Evolutionary conservation across 2,113 vertebrate species (phyloP).

Genomic region (Anoura caudifer): DNA sequence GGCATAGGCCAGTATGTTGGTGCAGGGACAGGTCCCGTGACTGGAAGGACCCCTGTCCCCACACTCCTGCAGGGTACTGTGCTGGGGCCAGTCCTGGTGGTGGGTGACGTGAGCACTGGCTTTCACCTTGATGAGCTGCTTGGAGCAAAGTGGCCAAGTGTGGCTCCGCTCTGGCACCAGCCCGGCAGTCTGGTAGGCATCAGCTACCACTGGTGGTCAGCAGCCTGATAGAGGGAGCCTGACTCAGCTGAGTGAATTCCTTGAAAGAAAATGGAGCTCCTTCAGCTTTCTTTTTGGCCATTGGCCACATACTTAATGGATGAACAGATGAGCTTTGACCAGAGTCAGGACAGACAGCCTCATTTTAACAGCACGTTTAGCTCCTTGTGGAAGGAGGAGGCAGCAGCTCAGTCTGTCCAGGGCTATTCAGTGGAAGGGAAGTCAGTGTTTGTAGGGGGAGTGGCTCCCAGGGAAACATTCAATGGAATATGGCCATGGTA

Average conservation of each 20-base stretch:
- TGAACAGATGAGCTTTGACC: background rate
- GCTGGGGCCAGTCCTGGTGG: background rate
- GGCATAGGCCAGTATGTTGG: background rate
- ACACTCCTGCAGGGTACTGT: background rate
- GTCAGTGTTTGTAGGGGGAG: background rate
- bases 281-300: background rate
- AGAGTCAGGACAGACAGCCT: background rate
- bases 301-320: background rate
- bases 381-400: background rate
- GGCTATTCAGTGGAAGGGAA: background rate
- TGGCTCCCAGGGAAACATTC: background rate
- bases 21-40: background rate
- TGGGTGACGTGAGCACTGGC: background rate
- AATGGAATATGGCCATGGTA: background rate
- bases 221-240: too few relatives aligned
- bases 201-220: background rate
- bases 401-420: background rate
- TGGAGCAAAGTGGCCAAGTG: background rate
- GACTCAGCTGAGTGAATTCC: background rate
- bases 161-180: background rate
- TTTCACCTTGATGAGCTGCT: background rate
- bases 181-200: fast-evolving
- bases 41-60: too few relatives aligned
- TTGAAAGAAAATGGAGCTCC: background rate
- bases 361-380: background rate